Base-by-base conservation (phyloP, 2,888 invertebrate species). In the Drosophila longiperda region DNA sequence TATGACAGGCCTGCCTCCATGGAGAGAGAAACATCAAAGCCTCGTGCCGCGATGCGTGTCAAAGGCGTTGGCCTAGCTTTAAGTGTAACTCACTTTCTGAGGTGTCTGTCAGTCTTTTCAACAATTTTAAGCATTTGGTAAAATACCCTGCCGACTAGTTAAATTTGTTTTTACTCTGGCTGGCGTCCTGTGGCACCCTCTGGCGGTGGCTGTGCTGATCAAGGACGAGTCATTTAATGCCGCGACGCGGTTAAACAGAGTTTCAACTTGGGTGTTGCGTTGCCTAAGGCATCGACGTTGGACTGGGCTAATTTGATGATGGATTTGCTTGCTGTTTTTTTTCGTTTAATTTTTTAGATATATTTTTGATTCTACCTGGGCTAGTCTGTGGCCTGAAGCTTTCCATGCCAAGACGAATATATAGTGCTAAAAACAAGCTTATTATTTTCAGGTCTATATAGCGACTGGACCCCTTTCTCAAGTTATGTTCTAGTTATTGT, bases 11-110 rank as follows among this genome's bases (percentile, higher is more conserved):
- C 45, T 23, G 20, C 20, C 45, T 45, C 3, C 20, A 45, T 1
- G 15, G 45, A 8, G 23, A 23, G 50, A 26, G 40, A 42, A 83
- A 86, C 83, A 84, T 84, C 84, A 84, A 84, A 84, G 84, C 58
- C 66, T 63, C 70, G 67, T 59, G 72, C 74, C 65, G 66, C 75
- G 75, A 83, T 86, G 84, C 87, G 75, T 83, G 84, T 83, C 82
- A 84, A 82, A 86, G 78, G 83, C 84, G 84, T 68, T 64, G 79
- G 83, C 87, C 66, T 79, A 73, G 84, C 84, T 86, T 82, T 86
- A 83, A 83, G 68, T 79, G 75, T 75, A 79, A 74, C 75, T 83
- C 76, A 69, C 76, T 80, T 64, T 66, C 73, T 74, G 70, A 61
- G 65, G 48, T 73, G 72, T 32, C 60, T 53, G 74, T 57, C 72